Evolutionary conservation across 2,888 invertebrate species (phyloP).

Genomic region (Ametastegia equiseti): DNA sequence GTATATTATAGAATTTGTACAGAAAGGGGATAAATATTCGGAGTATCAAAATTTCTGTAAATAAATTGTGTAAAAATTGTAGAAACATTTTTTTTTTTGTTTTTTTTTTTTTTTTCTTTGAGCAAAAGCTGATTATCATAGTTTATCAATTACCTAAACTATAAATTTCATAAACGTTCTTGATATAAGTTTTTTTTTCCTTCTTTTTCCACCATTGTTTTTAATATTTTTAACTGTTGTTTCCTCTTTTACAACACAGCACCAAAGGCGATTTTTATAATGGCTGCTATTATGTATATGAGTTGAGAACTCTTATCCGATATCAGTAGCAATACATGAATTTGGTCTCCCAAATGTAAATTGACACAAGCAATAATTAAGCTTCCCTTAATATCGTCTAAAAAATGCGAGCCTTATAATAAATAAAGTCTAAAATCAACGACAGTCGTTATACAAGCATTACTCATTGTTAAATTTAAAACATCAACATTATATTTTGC

Average conservation of each 20-base stretch:
- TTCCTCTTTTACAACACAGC: not conserved
- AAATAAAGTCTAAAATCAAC: not conserved
- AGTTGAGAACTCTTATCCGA: not conserved
- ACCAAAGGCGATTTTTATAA: not conserved
- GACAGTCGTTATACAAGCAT: conserved; percentile 21
- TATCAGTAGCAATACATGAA: too few species aligned
- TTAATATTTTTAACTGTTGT: too few species aligned
- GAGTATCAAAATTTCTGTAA: conserved; percentile 44
- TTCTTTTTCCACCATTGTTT: not conserved
- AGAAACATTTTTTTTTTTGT: conserved; percentile 23
- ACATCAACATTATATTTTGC: not conserved
- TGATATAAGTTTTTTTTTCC: not conserved
- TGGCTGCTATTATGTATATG: not conserved
- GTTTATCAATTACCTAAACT: conserved; percentile 15
- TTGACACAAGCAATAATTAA: not conserved
- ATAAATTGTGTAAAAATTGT: conserved; percentile 40
- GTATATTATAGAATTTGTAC: conserved; percentile 23
- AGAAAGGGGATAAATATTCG: conserved; percentile 40
- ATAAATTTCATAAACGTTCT: conserved; percentile 5
- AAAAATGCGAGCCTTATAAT: conserved; percentile 10
- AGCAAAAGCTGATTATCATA: conserved; percentile 41
- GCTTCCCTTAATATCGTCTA: not conserved
- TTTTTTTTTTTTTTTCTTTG: not conserved
- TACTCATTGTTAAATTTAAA: not conserved
- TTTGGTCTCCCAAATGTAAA: not conserved